Percentiles rank a stretch among this genome's conserved stretches.
These are phyloP conservation scores for Agrochola lychnidis DNA, from an alignment of 2,888 invertebrate species.

Conservation along the genomic window DNA sequence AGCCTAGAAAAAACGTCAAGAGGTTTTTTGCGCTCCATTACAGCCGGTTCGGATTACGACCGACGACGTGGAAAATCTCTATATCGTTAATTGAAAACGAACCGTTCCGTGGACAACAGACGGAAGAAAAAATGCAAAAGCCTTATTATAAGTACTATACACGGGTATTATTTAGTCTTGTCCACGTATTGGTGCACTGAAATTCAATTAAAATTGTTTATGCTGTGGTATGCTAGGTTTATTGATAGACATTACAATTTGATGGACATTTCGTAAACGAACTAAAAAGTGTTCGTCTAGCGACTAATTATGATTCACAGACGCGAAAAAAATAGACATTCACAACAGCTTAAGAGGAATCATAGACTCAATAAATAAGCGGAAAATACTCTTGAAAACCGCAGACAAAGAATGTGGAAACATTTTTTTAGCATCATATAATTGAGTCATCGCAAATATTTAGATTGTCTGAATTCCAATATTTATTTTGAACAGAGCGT, in stretches of 20 bases:
- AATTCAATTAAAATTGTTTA: slow-evolving; percentile 15
- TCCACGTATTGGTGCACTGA: not conserved
- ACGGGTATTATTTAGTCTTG: slow-evolving; percentile 8
- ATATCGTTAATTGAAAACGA: slow-evolving; percentile 84
- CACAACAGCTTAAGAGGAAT: slow-evolving; percentile 1
- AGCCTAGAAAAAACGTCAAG: slow-evolving; percentile 64
- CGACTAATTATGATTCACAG: not conserved
- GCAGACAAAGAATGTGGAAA: slow-evolving; percentile 54
- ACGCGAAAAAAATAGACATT: not conserved
- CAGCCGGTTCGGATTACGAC: slow-evolving; percentile 72
- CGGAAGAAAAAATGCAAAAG: slow-evolving; percentile 52
- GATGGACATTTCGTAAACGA: slow-evolving; percentile 11
- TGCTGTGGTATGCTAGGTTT: not conserved
- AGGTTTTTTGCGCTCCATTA: slow-evolving; percentile 77
- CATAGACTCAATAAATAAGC: slow-evolving; percentile 44
- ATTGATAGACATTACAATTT: not conserved
- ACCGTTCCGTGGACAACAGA: slow-evolving; percentile 66
- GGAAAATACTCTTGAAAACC: slow-evolving; percentile 37
- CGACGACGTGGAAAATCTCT: slow-evolving; percentile 80
- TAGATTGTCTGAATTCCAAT: slow-evolving; percentile 57
- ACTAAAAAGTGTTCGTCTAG: not conserved
- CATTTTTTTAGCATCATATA: slow-evolving; percentile 41
- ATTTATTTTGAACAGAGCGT: slow-evolving; percentile 48
- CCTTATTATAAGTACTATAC: slow-evolving; percentile 26
- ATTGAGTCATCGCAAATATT: slow-evolving; percentile 56